phyloP scores from a whole-genome alignment of 2,888 invertebrate species.

The Drosophila peninsularis region DNA sequence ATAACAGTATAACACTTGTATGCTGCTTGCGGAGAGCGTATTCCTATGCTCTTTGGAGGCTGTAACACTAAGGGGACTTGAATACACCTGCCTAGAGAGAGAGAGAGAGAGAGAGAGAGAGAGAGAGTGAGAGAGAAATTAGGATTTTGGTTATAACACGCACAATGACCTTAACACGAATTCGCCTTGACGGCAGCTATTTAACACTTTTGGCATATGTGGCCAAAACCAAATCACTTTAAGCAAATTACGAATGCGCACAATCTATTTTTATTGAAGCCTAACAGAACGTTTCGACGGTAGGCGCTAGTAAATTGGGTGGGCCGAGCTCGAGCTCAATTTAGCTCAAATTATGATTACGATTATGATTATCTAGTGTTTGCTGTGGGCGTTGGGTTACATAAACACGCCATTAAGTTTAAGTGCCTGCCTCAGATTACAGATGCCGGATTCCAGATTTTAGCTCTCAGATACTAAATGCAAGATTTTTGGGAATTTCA shows the following conservation, averaged over 20 bases:
- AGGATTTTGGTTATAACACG: slow-evolving; percentile 46
- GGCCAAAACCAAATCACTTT: slow-evolving; percentile 38
- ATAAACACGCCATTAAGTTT: slow-evolving; percentile 76
- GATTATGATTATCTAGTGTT: slow-evolving; percentile 71
- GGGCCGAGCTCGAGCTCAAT: slow-evolving; percentile 2
- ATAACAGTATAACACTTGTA: slow-evolving; percentile 57
- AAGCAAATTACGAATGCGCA: slow-evolving; percentile 24
- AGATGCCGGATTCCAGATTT: slow-evolving; percentile 5
- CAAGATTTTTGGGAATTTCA: slow-evolving; percentile 23
- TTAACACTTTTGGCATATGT: slow-evolving; percentile 46
- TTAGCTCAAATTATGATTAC: slow-evolving; percentile 61
- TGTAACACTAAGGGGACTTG: slow-evolving; percentile 14
- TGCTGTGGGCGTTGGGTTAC: slow-evolving; percentile 53
- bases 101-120: background rate
- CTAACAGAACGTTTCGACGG: background rate
- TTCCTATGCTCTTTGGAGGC: slow-evolving; percentile 28
- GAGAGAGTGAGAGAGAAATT: slow-evolving; percentile 21
- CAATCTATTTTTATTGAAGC: slow-evolving; percentile 57
- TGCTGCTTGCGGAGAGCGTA: slow-evolving; percentile 1
- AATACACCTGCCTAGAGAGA: slow-evolving; percentile 31
- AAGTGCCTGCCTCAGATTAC: slow-evolving; percentile 63
- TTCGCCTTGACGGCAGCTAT: slow-evolving; percentile 35
- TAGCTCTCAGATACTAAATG: background rate
- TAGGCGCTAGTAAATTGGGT: background rate
- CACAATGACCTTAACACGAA: slow-evolving; percentile 31